Conservation (phyloP, 2,797 vertebrate species). For the Odontamblyopus lacepedii region DNA sequence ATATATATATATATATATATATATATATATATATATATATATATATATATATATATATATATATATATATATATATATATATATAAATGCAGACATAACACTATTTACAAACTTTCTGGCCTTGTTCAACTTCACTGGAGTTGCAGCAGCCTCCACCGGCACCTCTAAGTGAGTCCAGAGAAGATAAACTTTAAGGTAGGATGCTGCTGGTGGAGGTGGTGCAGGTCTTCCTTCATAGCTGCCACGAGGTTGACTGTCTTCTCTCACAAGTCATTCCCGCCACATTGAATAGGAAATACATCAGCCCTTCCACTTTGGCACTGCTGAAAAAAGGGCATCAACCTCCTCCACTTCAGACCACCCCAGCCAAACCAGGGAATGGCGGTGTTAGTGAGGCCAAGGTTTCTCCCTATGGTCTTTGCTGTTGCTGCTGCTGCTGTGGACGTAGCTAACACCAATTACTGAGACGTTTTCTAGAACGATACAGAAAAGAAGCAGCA, state of each 20-base stretch:
- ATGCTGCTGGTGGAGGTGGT: background rate
- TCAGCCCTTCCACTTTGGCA: background rate
- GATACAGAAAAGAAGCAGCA: no score
- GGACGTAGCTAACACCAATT: no score
- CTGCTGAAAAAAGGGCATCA: no score
- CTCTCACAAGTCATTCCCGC: background rate
- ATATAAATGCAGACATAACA: background rate
- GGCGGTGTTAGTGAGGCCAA: no score
- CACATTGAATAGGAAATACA: background rate
- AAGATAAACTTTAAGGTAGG: background rate
- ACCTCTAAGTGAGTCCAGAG: background rate
- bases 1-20: no score
- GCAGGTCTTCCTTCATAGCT: constrained; percentile 2
- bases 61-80: no score
- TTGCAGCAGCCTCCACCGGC: background rate
- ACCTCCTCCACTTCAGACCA: background rate
- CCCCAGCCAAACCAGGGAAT: background rate
- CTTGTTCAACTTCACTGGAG: background rate
- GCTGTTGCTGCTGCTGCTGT: no score
- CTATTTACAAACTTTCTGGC: background rate
- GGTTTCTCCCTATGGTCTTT: no score
- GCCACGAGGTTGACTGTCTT: background rate
- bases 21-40: no score
- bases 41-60: no score
- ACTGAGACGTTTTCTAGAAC: no score